Evolutionary conservation across 2,888 invertebrate genomes (phyloP), one percentile per base, ranked within the genome.

Genomic region (Lithodes maja): DNA sequence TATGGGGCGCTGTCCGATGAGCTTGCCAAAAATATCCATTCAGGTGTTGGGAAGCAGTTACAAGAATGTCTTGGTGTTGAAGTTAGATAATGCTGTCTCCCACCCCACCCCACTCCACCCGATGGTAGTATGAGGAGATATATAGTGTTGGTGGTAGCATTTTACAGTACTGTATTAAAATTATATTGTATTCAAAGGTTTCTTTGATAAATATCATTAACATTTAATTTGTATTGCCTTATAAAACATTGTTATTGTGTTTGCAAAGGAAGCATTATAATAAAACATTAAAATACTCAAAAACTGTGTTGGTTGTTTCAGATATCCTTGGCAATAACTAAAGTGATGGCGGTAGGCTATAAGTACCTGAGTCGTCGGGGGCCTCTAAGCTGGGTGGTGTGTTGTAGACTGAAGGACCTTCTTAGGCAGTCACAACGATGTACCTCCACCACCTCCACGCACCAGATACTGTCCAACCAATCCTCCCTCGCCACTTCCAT

Each of bases 11-110:
- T 90, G 33, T 87, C 90, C 2, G 85, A 87, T 49, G 3, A 17
- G 3, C 50, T 54, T 15, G 87, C 87, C 3, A 90, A 90, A 54
- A 7, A 53, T 12, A 69, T 90, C n/a, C 90, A 90, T 78, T 15
- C 77, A 9, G 55, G 80, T 17, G 80, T 87, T 15, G 90, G 85
- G 15, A 71, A 9, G 7, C 68, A 49, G 49, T 74, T 90, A 9
- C 85, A 90, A 55, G 50, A 78, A 55, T 54, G 69, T 68, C 52
- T 90, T 9, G 90, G 90, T 69, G 87, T 85, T 52, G 61, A 83
- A 71, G 78, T 90, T 33, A 53, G 90, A 3, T 80, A 75, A 71
- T 0, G 33, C 33, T 33, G 33, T 33, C 33, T 33, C 33, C 33
- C 33, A 33, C 33, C 33, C 33, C 33, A 0, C 33, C 33, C 33